Evolutionary conservation across 2,797 vertebrate species (phyloP).

Genomic region (Chaunax sp.): DNA sequence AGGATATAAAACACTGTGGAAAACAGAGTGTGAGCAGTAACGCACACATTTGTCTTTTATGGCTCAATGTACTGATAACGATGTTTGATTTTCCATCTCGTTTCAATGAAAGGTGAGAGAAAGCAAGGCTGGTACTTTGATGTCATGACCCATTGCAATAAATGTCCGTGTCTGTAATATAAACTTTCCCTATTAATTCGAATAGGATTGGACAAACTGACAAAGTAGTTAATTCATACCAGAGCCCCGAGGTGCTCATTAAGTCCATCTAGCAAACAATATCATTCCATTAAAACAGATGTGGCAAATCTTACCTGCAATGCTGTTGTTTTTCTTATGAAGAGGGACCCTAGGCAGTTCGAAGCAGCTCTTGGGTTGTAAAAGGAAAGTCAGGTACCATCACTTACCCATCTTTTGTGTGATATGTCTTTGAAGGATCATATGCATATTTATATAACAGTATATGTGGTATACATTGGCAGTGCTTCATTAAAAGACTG

Average conservation of each 20-base stretch:
- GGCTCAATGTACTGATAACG: constrained; percentile 79
- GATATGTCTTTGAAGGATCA: constrained; percentile 71
- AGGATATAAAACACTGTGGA: constrained; percentile 75
- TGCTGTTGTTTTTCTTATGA: constrained; percentile 60
- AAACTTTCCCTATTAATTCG: constrained; percentile 62
- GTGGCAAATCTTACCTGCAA: constrained; percentile 57
- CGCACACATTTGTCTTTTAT: constrained; percentile 78
- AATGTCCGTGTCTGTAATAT: constrained; percentile 57
- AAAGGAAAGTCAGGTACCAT: constrained; percentile 65
- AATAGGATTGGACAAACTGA: constrained; percentile 49
- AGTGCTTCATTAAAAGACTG: constrained; percentile 79
- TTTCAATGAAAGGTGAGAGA: constrained; percentile 73
- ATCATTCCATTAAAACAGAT: constrained; percentile 69
- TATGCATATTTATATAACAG: constrained; percentile 70
- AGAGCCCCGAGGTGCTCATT: constrained; percentile 66
- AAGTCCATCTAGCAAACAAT: constrained; percentile 63
- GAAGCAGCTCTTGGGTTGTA: constrained; percentile 63
- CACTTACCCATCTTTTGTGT: constrained; percentile 64
- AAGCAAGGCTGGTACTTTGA: constrained; percentile 47
- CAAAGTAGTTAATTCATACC: constrained; percentile 52
- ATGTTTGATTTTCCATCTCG: constrained; percentile 84
- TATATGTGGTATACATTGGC: constrained; percentile 62
- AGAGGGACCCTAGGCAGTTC: constrained; percentile 55
- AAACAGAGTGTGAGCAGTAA: constrained; percentile 76
- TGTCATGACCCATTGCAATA: constrained; percentile 57